Percentiles rank a stretch among this genome's conserved stretches.
These are phyloP conservation scores for Acanthosoma haemorrhoidale DNA, from an alignment of 2,888 invertebrate species.

Conservation along the genomic window DNA sequence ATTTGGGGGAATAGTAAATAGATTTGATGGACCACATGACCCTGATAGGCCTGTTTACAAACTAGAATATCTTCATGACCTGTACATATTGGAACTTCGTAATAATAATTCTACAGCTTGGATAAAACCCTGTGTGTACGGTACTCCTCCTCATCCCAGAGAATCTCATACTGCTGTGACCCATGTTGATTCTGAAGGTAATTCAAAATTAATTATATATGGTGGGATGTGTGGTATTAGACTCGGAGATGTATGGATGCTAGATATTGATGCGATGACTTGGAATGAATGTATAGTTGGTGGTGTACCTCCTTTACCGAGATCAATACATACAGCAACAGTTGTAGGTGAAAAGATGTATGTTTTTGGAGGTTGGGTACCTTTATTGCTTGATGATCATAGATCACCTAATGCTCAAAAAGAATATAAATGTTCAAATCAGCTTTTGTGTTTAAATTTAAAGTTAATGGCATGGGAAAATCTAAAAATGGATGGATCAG, in stretches of 20 bases:
- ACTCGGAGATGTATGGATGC: conserved; percentile 90
- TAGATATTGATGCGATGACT: conserved; percentile 82
- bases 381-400: conserved; percentile 77
- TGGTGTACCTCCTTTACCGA: conserved; percentile 81
- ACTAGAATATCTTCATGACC: conserved; percentile 77
- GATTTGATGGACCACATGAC: neutral
- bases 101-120: conserved; percentile 64
- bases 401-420: conserved; percentile 92
- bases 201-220: conserved; percentile 84
- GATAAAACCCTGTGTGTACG: conserved; percentile 85
- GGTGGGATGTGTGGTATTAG: conserved; percentile 98
- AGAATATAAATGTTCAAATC: conserved; percentile 98
- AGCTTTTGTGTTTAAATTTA: conserved; percentile 85
- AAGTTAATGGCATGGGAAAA: conserved; percentile 92
- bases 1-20: conserved; percentile 83
- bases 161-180: conserved; percentile 95
- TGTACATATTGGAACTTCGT: conserved; percentile 84
- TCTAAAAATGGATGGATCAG: conserved; percentile 61
- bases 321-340: conserved; percentile 93
- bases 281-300: conserved; percentile 85
- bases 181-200: conserved; percentile 70
- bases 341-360: conserved; percentile 93
- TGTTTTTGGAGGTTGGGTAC: conserved; percentile 99
- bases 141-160: conserved; percentile 83
- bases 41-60: neutral